Evolutionary conservation across 2,113 vertebrate genomes (phyloP), one percentile per base, ranked within the genome.

Genomic region (Melospiza melodia): DNA sequence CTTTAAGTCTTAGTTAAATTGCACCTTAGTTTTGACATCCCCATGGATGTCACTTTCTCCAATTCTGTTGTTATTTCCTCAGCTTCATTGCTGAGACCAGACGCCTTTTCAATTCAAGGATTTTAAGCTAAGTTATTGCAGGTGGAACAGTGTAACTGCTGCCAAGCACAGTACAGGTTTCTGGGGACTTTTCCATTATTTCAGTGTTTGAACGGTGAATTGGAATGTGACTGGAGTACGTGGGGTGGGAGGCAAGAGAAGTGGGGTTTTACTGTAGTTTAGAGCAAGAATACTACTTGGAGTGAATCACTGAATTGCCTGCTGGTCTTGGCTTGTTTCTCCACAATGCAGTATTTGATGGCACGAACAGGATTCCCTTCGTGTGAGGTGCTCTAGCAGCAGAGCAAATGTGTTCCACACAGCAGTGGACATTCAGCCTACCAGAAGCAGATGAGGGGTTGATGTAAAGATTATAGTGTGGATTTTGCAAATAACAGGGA

Each of bases 351-450:
- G 23, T 33, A 4, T 61, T 41, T 69, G 16, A 55, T 10, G 5
- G 7, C 2, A 31, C 7, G 11, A 51, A 20, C 4, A 43, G 22
- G 27, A 18, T 75, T 74, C 43, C 3, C 10, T 71, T 30, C 5
- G 7, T 9, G 4, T 23, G 31, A 33, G 14, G 16, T 35, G 18
- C 12, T 37, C 37, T 44, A 35, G 37, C 21, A 10, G 1, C 2
- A 2, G 14, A 58, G 12, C 8, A 48, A 61, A 48, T 0, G 0
- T 46, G 15, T 43, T 80, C 16, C 62, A 55, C 7, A 3, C 5
- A 68, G 12, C 18, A 30, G 33, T 24, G 27, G 28, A 31, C 30
- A 66, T 37, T 51, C 28, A 43, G 22, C 25, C 16, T 81, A 39
- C 33, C 33, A 66, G 68, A 18, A 74, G 25, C 9, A 69, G 23